Percentiles rank a stretch among this genome's conserved stretches.
Conservation (phyloP, 2,888 invertebrate genomes). For the Girardia tigrina region DNA sequence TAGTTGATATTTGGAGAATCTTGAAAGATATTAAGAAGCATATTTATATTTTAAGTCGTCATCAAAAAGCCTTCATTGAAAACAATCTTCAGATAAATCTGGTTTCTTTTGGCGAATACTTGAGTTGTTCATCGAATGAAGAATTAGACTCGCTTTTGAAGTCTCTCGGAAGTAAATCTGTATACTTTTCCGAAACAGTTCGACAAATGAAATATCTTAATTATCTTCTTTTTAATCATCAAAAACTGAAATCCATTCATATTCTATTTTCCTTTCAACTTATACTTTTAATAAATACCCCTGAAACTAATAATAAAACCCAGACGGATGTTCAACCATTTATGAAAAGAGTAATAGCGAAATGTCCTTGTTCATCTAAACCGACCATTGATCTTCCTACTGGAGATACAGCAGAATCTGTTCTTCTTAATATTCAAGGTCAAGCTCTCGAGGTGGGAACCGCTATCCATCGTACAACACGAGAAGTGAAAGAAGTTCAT, state of each 20-base stretch:
- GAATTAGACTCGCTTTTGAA: background rate
- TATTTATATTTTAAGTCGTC: background rate
- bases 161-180: background rate
- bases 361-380: background rate
- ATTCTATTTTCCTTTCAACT: background rate
- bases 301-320: background rate
- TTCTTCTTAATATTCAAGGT: background rate
- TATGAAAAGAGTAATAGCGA: background rate
- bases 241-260: background rate
- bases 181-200: background rate
- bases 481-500: background rate
- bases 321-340: background rate
- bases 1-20: background rate
- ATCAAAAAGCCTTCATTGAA: conserved; percentile 23
- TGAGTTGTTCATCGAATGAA: background rate
- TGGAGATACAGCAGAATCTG: no score
- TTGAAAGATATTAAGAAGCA: background rate
- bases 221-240: background rate
- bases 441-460: background rate
- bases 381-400: background rate
- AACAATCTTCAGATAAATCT: background rate
- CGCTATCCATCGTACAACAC: background rate
- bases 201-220: background rate
- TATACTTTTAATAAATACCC: background rate
- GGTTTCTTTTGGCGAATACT: background rate